phyloP scores from a whole-genome alignment of 2,113 vertebrate species.

The Xenopus borealis region DNA sequence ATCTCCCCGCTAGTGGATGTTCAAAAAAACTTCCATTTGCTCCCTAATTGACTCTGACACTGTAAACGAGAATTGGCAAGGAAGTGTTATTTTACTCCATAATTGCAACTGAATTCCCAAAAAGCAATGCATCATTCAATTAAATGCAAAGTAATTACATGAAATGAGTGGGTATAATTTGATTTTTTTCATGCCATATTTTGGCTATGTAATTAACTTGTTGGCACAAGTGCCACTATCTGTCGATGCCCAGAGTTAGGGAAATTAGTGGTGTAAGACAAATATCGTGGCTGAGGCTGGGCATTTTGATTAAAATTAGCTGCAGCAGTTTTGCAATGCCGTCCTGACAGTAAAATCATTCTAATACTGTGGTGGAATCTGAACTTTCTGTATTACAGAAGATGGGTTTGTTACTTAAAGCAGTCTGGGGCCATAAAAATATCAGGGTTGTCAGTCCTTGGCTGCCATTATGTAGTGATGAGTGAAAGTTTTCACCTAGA shows the following conservation, averaged over 20 bases:
- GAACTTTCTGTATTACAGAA: too few species aligned
- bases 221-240: slow-evolving; percentile 60
- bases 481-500: too few species aligned
- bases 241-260: slow-evolving; percentile 54
- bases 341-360: too few species aligned
- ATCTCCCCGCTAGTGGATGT: background rate
- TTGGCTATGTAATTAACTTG: slow-evolving; percentile 69
- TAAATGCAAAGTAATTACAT: slow-evolving; percentile 53
- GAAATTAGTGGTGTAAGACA: slow-evolving; percentile 49
- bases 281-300: slow-evolving; percentile 48
- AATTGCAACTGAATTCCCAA: slow-evolving; percentile 39
- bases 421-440: too few species aligned
- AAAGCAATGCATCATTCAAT: slow-evolving; percentile 49
- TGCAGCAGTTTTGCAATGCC: too few species aligned
- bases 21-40: background rate
- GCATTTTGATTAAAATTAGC: slow-evolving; percentile 44
- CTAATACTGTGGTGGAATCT: too few species aligned
- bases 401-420: too few species aligned
- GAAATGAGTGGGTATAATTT: slow-evolving; percentile 48
- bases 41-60: slow-evolving; percentile 40
- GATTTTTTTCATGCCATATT: slow-evolving; percentile 48
- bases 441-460: too few species aligned
- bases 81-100: slow-evolving; percentile 31
- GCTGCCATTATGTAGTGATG: too few species aligned
- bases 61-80: background rate